phyloP scores from a whole-genome alignment of 2,113 vertebrate species.

The Halcyon malimbica region DNA sequence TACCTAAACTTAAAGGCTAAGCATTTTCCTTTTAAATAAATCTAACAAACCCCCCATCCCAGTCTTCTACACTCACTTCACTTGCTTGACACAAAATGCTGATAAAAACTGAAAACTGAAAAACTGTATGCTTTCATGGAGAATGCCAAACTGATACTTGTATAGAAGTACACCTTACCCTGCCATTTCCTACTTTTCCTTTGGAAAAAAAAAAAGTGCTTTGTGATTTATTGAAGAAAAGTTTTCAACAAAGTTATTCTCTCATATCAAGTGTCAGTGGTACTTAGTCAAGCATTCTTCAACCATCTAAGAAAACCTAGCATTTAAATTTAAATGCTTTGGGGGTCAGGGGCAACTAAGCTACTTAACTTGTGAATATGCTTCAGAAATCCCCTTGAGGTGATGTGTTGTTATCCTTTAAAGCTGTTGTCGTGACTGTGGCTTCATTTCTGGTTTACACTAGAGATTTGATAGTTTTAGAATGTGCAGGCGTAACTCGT shows the following conservation, averaged over 20 bases:
- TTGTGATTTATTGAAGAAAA: background rate
- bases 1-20: background rate
- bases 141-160: background rate
- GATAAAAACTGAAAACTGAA: background rate
- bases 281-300: background rate
- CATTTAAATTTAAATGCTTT: background rate
- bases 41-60: background rate
- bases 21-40: background rate
- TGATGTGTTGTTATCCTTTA: background rate
- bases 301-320: background rate
- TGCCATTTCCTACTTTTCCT: background rate
- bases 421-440: background rate
- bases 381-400: background rate
- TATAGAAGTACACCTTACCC: background rate
- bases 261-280: background rate
- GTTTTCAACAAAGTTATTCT: background rate
- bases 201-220: background rate
- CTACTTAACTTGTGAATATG: background rate
- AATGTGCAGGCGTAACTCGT: rapidly evolving
- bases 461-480: background rate
- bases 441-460: background rate
- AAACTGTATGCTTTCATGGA: background rate
- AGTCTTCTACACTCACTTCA: background rate
- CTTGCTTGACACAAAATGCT: background rate
- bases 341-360: background rate